Conservation (phyloP, 2,888 invertebrate genomes). For the Sclerodermus sp. region DNA sequence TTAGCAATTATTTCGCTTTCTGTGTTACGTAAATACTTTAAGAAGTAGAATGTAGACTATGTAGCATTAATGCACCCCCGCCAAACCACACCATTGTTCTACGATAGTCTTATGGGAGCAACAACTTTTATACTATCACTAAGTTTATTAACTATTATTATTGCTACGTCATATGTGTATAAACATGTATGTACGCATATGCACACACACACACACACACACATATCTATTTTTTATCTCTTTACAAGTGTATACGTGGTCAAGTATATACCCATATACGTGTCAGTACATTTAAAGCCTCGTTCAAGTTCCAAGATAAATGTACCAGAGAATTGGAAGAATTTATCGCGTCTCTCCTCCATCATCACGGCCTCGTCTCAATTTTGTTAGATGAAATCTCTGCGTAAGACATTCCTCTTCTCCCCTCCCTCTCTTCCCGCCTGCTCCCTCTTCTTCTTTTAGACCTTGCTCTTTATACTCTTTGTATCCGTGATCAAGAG, state of each 20-base stretch:
- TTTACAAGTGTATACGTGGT: slow-evolving; percentile 16
- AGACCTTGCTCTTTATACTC: too few relatives aligned
- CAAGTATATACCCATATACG: not conserved
- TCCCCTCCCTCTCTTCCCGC: not conserved
- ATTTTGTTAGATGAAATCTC: not conserved
- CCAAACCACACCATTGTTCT: slow-evolving; percentile 36
- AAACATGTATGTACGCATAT: slow-evolving; percentile 18
- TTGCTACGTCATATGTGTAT: too few relatives aligned
- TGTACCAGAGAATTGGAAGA: too few relatives aligned
- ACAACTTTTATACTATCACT: slow-evolving; percentile 53
- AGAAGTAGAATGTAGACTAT: slow-evolving; percentile 40
- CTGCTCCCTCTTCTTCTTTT: too few relatives aligned
- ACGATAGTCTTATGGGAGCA: slow-evolving; percentile 60
- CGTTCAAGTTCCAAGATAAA: too few relatives aligned
- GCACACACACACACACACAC: too few relatives aligned
- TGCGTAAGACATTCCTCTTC: slow-evolving; percentile 10
- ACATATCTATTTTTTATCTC: too few relatives aligned
- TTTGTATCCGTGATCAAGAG: too few relatives aligned
- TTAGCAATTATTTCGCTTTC: slow-evolving; percentile 24
- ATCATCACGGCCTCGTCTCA: too few relatives aligned
- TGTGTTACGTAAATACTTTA: slow-evolving; percentile 30
- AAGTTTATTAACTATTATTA: too few relatives aligned
- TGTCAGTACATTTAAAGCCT: not conserved
- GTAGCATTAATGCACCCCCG: slow-evolving; percentile 47
- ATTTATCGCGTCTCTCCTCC: too few relatives aligned